Conservation (phyloP, 1,140 invertebrate species). For the Pogonognathellus flavescens region DNA sequence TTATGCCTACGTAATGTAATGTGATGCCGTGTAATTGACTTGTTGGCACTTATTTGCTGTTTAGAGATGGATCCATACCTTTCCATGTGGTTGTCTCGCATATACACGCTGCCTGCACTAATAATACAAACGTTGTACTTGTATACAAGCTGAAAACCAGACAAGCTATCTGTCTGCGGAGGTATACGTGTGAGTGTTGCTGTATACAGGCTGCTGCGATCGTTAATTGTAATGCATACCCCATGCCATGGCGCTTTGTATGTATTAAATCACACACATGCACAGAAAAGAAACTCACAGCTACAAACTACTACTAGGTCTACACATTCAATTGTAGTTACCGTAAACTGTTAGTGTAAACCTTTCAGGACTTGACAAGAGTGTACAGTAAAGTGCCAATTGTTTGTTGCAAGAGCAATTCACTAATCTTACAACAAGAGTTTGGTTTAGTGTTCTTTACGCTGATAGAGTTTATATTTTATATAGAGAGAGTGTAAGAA, state of each 20-base stretch:
- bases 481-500: too few relatives aligned
- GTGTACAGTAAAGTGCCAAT: constrained; percentile 38
- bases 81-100: background rate
- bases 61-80: constrained; percentile 4
- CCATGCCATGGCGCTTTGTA: background rate
- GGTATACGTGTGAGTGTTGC: background rate
- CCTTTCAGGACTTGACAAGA: constrained; percentile 22
- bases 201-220: too few relatives aligned
- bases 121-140: background rate
- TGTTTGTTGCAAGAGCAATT: constrained; percentile 11
- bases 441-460: background rate
- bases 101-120: background rate
- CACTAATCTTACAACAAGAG: constrained; percentile 14
- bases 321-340: constrained; percentile 15
- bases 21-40: constrained; percentile 24
- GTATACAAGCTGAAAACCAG: background rate
- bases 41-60: constrained; percentile 39
- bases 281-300: background rate
- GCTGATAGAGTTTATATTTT: too few relatives aligned
- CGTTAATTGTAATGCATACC: background rate
- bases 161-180: constrained; percentile 4
- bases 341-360: constrained; percentile 7
- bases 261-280: constrained; percentile 10
- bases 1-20: constrained; percentile 2
- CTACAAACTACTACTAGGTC: background rate